Evolutionary conservation across 2,888 invertebrate genomes (phyloP).

Genomic region (Branchipolynoe longqiensis): DNA sequence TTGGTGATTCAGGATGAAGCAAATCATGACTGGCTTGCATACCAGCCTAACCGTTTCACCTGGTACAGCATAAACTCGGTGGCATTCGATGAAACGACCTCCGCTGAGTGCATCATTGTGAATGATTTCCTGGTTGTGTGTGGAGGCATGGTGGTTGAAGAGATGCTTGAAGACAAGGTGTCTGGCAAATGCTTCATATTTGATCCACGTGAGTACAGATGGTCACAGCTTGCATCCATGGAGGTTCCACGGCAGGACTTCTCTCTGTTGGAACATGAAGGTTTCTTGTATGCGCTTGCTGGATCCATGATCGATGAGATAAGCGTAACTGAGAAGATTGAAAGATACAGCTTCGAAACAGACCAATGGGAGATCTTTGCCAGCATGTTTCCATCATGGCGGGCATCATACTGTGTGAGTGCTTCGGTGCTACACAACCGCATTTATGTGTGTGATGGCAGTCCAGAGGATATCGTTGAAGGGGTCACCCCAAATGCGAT

Average conservation of each 20-base stretch:
- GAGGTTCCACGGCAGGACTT: neutral
- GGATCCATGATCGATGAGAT: slow-evolving; percentile 46
- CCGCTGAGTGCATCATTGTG: slow-evolving; percentile 35
- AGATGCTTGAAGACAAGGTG: neutral
- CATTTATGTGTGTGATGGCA: slow-evolving; percentile 32
- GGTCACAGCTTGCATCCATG: slow-evolving; percentile 46
- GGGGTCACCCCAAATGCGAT: slow-evolving; percentile 13
- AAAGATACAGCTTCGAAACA: slow-evolving; percentile 40
- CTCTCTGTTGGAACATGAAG: neutral
- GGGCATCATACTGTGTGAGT: slow-evolving; percentile 40
- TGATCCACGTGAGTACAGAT: slow-evolving; percentile 26
- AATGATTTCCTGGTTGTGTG: slow-evolving; percentile 39
- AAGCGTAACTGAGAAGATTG: slow-evolving; percentile 28
- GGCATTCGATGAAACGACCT: neutral
- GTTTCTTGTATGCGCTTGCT: slow-evolving; percentile 2
- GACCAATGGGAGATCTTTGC: slow-evolving; percentile 33
- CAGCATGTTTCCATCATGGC: slow-evolving; percentile 5
- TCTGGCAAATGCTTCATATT: slow-evolving; percentile 43
- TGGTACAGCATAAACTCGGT: slow-evolving; percentile 9
- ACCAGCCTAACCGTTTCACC: neutral
- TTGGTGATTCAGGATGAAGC: slow-evolving; percentile 40
- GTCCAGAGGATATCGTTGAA: slow-evolving; percentile 42
- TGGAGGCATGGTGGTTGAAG: slow-evolving; percentile 14
- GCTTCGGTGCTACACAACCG: slow-evolving; percentile 16
- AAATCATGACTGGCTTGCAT: neutral